Evolutionary conservation across 2,797 vertebrate species (phyloP), one percentile per base, ranked within the genome.

Genomic region (Diplodus puntazzo): DNA sequence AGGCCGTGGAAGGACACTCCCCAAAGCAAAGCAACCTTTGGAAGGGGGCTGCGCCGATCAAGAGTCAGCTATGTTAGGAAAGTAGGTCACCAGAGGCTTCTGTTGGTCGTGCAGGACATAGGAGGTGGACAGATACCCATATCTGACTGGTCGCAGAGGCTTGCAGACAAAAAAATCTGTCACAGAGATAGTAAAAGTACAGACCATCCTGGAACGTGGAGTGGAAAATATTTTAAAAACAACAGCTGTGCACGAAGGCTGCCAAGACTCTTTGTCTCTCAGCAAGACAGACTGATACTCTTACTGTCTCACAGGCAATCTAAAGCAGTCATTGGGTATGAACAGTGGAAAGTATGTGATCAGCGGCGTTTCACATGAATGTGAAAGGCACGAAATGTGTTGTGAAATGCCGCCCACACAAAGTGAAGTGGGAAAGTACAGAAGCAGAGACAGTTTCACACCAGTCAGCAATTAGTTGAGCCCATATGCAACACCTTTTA

Each of bases 51-150:
- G 80, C 78, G 66, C 48, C 80, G 55, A 57, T 72, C 61, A 84
- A 72, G 43, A 77, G 79, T 80, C 66, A 74, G 42, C 93, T 91
- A 93, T 92, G 86, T 93, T 92, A 71, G 89, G 92, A 94, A 95
- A 94, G 73, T 92, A 93, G 92, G 94, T 89, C 91, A 83, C 48
- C 2, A 42, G 50, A 81, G 75, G 66, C 68, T 78, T 82, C 82
- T 86, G 66, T 76, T 53, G 66, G 86, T 90, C 48, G 30, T 34
- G 42, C 54, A 63, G 34, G 77, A 78, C 60, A 53, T 46, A 67
- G 50, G 50, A 75, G 39, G 72, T 69, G 72, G 62, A 77, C 77
- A 50, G 57, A 76, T 79, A 6, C 75, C 83, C 82, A 77, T 81
- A 78, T 91, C 59, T 86, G 77, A 77, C 72, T 25, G 17, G 59